A percentile compares a stretch with the other conserved stretches of the same genome.
Conservation (phyloP, 92 coral and sea anemone genomes). For the Nematostella vectensis region DNA sequence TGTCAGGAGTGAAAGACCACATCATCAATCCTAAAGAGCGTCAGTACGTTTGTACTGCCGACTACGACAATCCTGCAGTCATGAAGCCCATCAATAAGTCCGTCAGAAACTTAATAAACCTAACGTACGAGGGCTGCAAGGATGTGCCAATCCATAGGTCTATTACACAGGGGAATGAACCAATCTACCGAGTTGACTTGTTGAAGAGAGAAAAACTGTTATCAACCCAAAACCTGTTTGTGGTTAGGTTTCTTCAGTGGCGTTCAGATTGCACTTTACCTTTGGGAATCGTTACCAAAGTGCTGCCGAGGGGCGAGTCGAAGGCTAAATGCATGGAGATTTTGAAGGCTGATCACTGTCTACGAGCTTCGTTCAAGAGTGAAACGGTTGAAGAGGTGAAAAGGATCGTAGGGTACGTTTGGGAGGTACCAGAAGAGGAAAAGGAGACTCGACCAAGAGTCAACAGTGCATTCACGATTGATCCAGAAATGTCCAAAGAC, state of each 20-base stretch:
- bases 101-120: constrained; percentile 47
- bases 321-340: constrained; percentile 32
- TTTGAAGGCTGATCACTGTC: constrained; percentile 54
- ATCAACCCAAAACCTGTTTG: constrained; percentile 52
- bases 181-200: constrained; percentile 20
- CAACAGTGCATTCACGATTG: constrained; percentile 67
- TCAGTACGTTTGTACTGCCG: constrained; percentile 74
- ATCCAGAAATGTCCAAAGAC: constrained; percentile 62
- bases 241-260: constrained; percentile 77
- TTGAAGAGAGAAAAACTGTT: constrained; percentile 32
- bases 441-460: constrained; percentile 20
- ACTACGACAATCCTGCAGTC: constrained; percentile 35
- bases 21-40: constrained; percentile 73
- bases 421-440: constrained; percentile 58
- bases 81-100: constrained; percentile 84
- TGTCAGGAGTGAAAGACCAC: constrained; percentile 62
- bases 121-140: constrained; percentile 44
- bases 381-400: constrained; percentile 16
- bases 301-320: constrained; percentile 45
- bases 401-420: constrained; percentile 20
- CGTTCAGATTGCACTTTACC: constrained; percentile 40
- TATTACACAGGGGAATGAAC: constrained; percentile 4
- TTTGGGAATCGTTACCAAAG: constrained; percentile 55
- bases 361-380: constrained; percentile 18
- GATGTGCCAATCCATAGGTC: constrained; percentile 56